Evolutionary conservation across 2,797 vertebrate genomes (phyloP), one percentile per base, ranked within the genome.

Genomic region (Rhinoraja longicauda): DNA sequence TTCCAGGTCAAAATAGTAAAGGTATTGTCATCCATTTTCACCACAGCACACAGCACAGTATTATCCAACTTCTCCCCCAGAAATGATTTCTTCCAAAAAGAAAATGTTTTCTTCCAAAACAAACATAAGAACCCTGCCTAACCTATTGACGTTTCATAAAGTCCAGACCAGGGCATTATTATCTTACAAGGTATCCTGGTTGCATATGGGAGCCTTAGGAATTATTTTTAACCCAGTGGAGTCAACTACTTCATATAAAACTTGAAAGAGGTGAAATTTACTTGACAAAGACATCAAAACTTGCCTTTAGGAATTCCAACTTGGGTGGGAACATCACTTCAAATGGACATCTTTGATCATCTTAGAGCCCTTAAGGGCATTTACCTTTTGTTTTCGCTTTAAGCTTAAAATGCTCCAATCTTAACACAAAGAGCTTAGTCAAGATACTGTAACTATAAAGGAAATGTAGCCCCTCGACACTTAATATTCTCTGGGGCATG

Each of bases 401-500:
- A 90, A 24, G 90, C 79, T 59, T 90, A 59, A 36, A 93, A 86
- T 32, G 59, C 17, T 59, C 10, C 29, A 70, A 76, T 59, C 39
- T 75, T 75, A 70, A 86, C 70, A 88, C 64, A 70, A 86, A 32
- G 72, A 13, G n/a, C 93, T 45, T 29, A 67, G 64, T 72, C 77
- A 93, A 64, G 64, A 81, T 32, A 64, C n/a, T 67, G 4, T 19
- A 36, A 5, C 17, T 53, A 70, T 7, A 93, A 93, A 53, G 29
- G 29, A 92, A 29, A 92, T 24, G 21, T 67, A 88, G 75, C 73
- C 39, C 67, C 39, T 45, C 84, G 64, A 1, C 7, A 17, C n/a
- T 84, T 93, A 75, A 93, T 86, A 93, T 59, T 53, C 64, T 75
- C 53, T 73, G 67, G 53, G 93, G 86, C n/a, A 57, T n/a, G 21